Conservation (phyloP, 2,797 vertebrate species). For the Megalops cyprinoides region DNA sequence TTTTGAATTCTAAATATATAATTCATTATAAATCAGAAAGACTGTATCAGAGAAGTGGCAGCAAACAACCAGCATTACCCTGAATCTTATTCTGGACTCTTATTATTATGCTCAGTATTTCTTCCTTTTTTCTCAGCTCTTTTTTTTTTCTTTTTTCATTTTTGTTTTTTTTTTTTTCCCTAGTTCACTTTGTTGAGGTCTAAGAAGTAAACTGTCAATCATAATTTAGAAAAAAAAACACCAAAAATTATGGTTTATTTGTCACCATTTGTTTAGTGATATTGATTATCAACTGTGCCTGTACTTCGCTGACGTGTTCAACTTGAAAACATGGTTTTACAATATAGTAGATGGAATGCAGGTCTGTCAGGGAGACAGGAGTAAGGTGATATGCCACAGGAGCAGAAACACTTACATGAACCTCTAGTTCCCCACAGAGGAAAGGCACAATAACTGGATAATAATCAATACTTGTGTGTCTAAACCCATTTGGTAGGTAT, state of each 20-base stretch:
- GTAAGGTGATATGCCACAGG: not conserved
- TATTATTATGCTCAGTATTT: conserved; percentile 1
- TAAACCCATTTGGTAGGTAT: not conserved
- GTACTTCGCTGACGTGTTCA: not conserved
- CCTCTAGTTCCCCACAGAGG: not conserved
- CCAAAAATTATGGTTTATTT: too few relatives aligned
- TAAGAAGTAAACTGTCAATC: not conserved
- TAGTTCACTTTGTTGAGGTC: too few relatives aligned
- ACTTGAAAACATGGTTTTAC: not conserved
- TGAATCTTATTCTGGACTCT: not conserved
- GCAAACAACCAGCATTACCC: not conserved
- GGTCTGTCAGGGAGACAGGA: not conserved
- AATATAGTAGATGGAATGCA: not conserved
- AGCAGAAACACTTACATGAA: not conserved
- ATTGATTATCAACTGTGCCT: not conserved
- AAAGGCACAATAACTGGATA: not conserved
- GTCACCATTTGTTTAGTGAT: not conserved
- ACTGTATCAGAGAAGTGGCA: not conserved
- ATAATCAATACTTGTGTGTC: not conserved
- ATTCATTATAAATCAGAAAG: not conserved
- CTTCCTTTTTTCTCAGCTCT: too few relatives aligned
- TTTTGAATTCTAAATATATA: not conserved
- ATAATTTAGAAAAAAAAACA: not conserved
- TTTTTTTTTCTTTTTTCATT: too few relatives aligned
- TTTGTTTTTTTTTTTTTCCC: too few relatives aligned